These are phyloP conservation scores for Ischnura elegans DNA, from an alignment of 2,888 invertebrate species.

Conservation along the genomic window DNA sequence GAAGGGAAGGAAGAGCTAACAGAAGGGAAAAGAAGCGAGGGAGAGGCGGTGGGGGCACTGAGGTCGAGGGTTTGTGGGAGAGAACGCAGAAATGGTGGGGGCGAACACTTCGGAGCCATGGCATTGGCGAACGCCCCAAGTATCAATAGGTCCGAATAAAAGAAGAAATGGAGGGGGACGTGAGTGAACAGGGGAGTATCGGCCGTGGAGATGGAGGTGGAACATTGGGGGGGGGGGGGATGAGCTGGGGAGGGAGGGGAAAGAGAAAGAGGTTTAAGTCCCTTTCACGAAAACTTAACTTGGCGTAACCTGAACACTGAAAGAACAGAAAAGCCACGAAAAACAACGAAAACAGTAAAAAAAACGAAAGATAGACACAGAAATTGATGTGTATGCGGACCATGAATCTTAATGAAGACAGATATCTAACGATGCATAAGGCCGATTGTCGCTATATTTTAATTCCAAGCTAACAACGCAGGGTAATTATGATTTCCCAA, in stretches of 20 bases:
- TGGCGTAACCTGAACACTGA: no score
- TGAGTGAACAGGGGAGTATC: background rate
- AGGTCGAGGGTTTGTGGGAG: background rate
- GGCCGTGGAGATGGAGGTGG: background rate
- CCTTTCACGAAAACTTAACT: no score
- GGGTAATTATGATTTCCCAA: no score
- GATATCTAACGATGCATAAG: no score
- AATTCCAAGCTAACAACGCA: no score
- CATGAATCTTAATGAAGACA: no score
- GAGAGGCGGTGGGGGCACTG: background rate
- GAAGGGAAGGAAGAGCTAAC: background rate
- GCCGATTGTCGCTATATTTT: no score
- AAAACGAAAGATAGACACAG: no score
- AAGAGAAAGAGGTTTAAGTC: no score
- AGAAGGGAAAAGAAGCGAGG: background rate
- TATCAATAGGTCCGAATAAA: constrained; percentile 31
- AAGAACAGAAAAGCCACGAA: no score
- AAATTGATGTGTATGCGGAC: no score
- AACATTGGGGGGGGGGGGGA: background rate
- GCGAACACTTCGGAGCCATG: background rate
- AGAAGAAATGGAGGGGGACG: background rate
- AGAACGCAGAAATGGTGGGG: background rate
- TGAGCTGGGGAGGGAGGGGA: background rate
- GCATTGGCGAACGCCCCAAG: background rate
- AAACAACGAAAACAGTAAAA: no score